Evolutionary conservation across 2,888 invertebrate species (phyloP).

Genomic region (Abscondita cerata): DNA sequence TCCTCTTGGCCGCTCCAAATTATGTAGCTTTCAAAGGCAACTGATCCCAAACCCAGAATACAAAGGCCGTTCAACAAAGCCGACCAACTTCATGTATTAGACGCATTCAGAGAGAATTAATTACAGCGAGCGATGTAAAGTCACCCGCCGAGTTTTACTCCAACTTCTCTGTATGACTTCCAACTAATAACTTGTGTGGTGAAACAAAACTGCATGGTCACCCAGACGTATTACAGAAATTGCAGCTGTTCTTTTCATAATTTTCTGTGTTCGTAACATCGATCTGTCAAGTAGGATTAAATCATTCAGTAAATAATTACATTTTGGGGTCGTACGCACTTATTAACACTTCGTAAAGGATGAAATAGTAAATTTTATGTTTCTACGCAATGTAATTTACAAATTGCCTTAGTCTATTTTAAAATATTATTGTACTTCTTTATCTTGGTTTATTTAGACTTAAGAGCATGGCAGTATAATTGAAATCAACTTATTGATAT

Average conservation of each 20-base stretch:
- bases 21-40: constrained; percentile 38
- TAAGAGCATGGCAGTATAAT: too few relatives aligned
- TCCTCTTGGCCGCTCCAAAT: constrained; percentile 38
- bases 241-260: constrained; percentile 25
- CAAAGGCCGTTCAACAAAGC: constrained; percentile 35
- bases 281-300: constrained; percentile 20
- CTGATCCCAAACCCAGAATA: constrained; percentile 33
- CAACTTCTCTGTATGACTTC: constrained; percentile 35
- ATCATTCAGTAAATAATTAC: constrained; percentile 17
- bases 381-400: too few relatives aligned
- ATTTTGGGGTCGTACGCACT: neutral
- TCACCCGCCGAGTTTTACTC: constrained; percentile 37
- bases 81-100: constrained; percentile 33
- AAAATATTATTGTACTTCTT: too few relatives aligned
- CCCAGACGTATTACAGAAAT: constrained; percentile 19
- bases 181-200: constrained; percentile 33
- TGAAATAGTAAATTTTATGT: too few relatives aligned
- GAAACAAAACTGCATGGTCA: constrained; percentile 35
- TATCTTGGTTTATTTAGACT: too few relatives aligned
- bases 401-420: too few relatives aligned
- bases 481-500: too few relatives aligned
- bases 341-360: neutral
- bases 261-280: constrained; percentile 15
- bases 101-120: constrained; percentile 36
- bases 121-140: constrained; percentile 34